Evolutionary conservation across 2,888 invertebrate genomes (phyloP), one percentile per base, ranked within the genome.

Genomic region (Deroplatys truncata): DNA sequence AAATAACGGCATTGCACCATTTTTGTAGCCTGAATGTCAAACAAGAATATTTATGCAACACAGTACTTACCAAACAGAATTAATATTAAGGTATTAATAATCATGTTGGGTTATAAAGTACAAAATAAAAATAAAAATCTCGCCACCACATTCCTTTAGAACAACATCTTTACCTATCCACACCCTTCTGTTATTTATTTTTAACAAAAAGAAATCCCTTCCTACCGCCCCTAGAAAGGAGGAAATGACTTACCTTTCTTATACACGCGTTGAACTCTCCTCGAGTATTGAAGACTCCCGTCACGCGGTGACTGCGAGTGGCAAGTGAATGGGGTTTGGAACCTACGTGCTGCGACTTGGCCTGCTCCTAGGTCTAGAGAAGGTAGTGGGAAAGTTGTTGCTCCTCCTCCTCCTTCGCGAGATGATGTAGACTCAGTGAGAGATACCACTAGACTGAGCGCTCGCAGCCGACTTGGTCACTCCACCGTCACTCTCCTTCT

Each of bases 381-480:
- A 56, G 56, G 56, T 56, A 86, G 85, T 35, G 56, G 86, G 56
- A 15, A 86, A 28, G 28, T 56, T 85, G 28, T 28, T 85, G 28
- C n/a, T 86, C 8, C 49, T 86, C 72, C 31, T 28, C 86, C 82
- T 72, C 35, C 84, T 31, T 29, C 25, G 28, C 86, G 10, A 86
- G 86, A 86, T 82, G 86, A 86, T 87, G 87, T 83, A 43, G 83
- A 83, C 87, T 82, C 87, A 82, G 87, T 72, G 87, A 87, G 87
- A 28, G 28, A 29, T 87, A 83, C 87, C 87, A 87, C 29, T 82
- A 82, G 28, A 87, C 87, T 87, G 87, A 87, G 16, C 29, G 25
- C n/a, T 83, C 15, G 31, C 87, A 83, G 82, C 87, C 87, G 87
- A 87, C 87, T 87, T 87, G 87, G 87, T 87, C 87, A 87, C 83